These are phyloP conservation scores for Typhlomys cinereus DNA, from an alignment of 2,113 vertebrate species.

Conservation along the genomic window DNA sequence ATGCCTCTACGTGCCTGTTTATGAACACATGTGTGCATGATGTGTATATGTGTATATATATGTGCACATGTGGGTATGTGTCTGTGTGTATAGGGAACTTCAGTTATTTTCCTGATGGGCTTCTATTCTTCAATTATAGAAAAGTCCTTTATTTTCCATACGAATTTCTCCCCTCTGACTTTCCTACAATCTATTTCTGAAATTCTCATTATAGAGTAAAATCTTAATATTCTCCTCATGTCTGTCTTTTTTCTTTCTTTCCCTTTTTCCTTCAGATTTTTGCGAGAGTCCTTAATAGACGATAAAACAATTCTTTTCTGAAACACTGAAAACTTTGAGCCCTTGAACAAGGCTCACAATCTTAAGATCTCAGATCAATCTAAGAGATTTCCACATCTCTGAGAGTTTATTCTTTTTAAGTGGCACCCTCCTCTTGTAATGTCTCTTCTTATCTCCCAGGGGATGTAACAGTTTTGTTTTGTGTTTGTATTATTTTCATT, in stretches of 20 bases:
- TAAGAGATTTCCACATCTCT: neutral
- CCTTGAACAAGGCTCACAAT: neutral
- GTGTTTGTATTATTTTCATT: conserved; percentile 18
- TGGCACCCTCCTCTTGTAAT: neutral
- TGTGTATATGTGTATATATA: neutral
- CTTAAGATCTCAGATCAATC: too few relatives aligned
- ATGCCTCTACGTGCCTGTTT: neutral
- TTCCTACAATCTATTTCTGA: neutral
- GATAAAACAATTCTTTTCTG: neutral
- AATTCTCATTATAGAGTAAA: neutral
- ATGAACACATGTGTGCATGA: neutral
- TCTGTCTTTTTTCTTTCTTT: neutral
- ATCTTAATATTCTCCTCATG: neutral
- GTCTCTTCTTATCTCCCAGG: neutral
- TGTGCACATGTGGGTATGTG: neutral
- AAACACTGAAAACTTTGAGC: neutral
- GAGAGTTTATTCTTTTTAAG: neutral
- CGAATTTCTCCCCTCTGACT: neutral
- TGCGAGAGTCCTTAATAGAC: neutral
- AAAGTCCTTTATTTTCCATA: neutral
- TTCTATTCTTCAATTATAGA: neutral
- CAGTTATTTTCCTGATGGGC: neutral
- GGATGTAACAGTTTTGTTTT: neutral
- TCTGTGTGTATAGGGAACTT: neutral
- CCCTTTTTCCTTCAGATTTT: neutral